Evolutionary conservation across 2,113 vertebrate genomes (phyloP).

Genomic region (Lepus europaeus): DNA sequence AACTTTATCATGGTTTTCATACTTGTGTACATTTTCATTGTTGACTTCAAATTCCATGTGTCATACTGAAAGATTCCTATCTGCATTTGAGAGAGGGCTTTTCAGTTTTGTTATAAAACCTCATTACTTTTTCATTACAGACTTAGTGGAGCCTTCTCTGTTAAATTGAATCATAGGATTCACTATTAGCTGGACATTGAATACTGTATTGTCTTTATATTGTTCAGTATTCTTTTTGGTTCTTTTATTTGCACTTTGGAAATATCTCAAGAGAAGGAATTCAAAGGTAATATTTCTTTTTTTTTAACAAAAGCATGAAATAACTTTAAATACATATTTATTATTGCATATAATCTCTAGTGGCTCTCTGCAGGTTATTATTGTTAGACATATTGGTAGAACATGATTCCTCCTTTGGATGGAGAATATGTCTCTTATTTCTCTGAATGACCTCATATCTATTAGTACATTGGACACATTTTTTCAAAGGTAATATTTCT

Average conservation of each 20-base stretch:
- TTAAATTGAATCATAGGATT: constrained; percentile 86
- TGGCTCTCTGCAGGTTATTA: background rate
- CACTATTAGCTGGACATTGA: constrained; percentile 86
- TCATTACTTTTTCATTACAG: constrained; percentile 88
- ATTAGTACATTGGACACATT: constrained; percentile 40
- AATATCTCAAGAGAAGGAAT: constrained; percentile 85
- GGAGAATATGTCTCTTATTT: constrained; percentile 29
- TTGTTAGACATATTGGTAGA: background rate
- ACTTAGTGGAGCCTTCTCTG: constrained; percentile 87
- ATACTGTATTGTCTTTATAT: constrained; percentile 84
- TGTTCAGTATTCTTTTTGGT: constrained; percentile 82
- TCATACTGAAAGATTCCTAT: constrained; percentile 76
- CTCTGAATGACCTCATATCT: constrained; percentile 70
- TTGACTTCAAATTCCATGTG: constrained; percentile 71
- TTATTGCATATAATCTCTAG: background rate
- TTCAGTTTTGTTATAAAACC: constrained; percentile 84
- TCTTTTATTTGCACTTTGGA: constrained; percentile 86
- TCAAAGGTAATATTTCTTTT: constrained; percentile 69
- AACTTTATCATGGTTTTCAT: constrained; percentile 38
- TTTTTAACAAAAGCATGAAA: constrained; percentile 34
- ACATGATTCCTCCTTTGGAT: constrained; percentile 37
- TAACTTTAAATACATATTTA: background rate
- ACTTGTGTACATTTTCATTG: background rate
- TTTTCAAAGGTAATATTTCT: constrained; percentile 75
- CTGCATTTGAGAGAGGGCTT: constrained; percentile 78